Base-by-base conservation (phyloP, 35 echinoderm and acorn worm species). In the Chiridota heheva region DNA sequence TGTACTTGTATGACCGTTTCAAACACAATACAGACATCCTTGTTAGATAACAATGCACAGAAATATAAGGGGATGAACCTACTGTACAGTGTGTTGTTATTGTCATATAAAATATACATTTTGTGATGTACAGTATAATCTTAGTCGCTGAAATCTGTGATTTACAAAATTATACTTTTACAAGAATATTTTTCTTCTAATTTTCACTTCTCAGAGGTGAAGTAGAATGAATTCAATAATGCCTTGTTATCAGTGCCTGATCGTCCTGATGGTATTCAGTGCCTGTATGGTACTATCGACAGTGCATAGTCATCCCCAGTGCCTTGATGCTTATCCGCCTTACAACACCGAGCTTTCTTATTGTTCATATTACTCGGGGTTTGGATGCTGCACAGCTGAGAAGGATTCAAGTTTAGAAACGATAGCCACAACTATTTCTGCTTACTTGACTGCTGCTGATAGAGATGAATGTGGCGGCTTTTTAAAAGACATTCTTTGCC, bases 401-500 rank as follows among this genome's bases (percentile, higher is more conserved):
- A 48, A 63, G 20, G 89, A 97, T 57, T 16, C 18, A 24, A 76
- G 83, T 36, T 46, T 97, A 1, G 29, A 67, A 15, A 15, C 71
- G 4, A 45, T 73, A 29, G 73, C 60, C 42, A 17, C 78, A 0
- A 36, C 28, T 1, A 70, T 96, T 31, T 69, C 59, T 12, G 47
- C 43, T n/a, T 27, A 67, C 17, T 51, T 78, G 29, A 20, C 80
- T 1, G 64, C 45, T 1, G 69, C 70, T 4, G 4, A 39, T 2
- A 12, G 65, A 25, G 20, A 36, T 4, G 53, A 47, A 6, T 97
- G 93, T 65, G 31, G 44, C 13, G 48, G 84, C 8, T 91, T 77
- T 63, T 43, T 91, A 20, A 77, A 78, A 47, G 93, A 91, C n/a
- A 84, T 97, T 49, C 61, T 97, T 24, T 97, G 93, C 40, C 93